Evolutionary conservation across 2,113 vertebrate species (phyloP), one percentile per base, ranked within the genome.

Genomic region (Burhinus oedicnemus): DNA sequence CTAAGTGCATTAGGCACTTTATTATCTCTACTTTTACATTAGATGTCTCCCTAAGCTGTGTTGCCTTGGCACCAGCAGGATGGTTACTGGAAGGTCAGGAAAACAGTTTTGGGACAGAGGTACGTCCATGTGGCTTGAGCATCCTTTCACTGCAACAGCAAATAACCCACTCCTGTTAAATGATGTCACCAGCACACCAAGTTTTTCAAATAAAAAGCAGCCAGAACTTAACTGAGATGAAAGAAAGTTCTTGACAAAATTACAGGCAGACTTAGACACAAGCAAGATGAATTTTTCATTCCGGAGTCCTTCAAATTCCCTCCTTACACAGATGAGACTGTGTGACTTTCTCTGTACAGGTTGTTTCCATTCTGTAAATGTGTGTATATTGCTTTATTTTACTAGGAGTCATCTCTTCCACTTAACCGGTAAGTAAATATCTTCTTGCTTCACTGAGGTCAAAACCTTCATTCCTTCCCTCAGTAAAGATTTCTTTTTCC

Each of bases 241-340:
- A 81, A 78, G 11, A 30, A 80, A 76, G 7, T 64, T 40, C n/a
- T 44, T 57, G n/a, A 47, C 22, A 69, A 83, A 91, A 45, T 52
- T 69, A 51, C 30, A 47, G 34, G 17, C 29, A 72, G 49, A 27
- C 27, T 23, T 65, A 22, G 25, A 52, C 11, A 51, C 8, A 30
- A 34, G 8, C 0, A 2, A 93, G 45, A 44, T 58, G 16, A 15
- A 18, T 70, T 89, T 87, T 94, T 87, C 38, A 17, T 62, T 44
- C 16, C 23, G 32, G 34, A 78, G 25, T 71, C 27, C 36, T 71
- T 87, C 36, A 70, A 6, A 58, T n/a, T 58, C 5, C 78, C 27
- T 82, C 38, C n/a, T 89, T 66, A 27, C 0, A 71, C 54, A 66
- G 19, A 32, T 2, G 15, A 66, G 58, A 27, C 0, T 0, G 6